These are phyloP conservation scores for Morbakka virulenta DNA, from an alignment of 30 jellyfish, hydroid and myxozoan genomes.

Conservation along the genomic window DNA sequence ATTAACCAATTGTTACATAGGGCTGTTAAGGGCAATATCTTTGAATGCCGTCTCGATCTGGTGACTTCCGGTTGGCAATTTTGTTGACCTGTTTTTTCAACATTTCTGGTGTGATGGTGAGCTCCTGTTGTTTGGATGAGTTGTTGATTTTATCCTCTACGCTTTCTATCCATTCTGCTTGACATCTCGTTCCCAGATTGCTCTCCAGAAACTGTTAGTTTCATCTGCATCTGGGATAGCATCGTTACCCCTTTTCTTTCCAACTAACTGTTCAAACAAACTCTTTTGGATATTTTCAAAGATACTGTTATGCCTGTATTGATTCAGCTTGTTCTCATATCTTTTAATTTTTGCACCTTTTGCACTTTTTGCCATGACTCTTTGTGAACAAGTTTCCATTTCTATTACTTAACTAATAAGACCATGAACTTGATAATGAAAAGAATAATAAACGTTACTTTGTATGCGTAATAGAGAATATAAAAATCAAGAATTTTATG, in stretches of 20 bases:
- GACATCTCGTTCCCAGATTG: no score
- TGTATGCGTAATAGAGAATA: no score
- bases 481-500: no score
- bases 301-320: neutral
- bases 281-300: slow-evolving; percentile 1
- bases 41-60: slow-evolving; percentile 26
- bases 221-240: slow-evolving; percentile 31
- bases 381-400: no score
- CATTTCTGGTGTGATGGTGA: neutral
- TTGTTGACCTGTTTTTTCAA: neutral
- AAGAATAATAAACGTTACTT: no score
- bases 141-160: neutral
- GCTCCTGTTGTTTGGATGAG: neutral
- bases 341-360: slow-evolving; percentile 18
- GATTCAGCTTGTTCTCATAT: neutral
- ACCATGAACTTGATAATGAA: no score
- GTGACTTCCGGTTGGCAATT: slow-evolving; percentile 3
- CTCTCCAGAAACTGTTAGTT: neutral
- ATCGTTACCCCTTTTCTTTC: neutral
- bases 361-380: slow-evolving; percentile 12
- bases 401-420: no score
- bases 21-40: slow-evolving; percentile 11
- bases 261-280: slow-evolving; percentile 11
- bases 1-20: neutral
- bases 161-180: slow-evolving; percentile 21